Conservation (phyloP, 2,888 invertebrate genomes). For the Congeria kusceri region DNA sequence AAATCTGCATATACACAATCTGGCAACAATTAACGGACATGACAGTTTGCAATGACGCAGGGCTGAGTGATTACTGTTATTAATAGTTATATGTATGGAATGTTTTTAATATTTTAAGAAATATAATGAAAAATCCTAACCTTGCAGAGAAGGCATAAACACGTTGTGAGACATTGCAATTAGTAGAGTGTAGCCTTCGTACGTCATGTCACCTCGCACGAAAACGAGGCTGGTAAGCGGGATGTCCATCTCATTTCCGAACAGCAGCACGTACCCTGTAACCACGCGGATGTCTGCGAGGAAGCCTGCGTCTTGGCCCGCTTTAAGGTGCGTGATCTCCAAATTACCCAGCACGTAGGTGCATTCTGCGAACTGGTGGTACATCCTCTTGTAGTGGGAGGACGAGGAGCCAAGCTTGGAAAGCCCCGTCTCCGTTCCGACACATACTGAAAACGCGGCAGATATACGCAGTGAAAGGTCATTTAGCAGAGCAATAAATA, state of each 20-base stretch:
- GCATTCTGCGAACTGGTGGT: not conserved
- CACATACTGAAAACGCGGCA: not conserved
- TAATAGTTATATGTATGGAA: no score
- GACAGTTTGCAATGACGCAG: no score
- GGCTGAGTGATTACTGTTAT: no score
- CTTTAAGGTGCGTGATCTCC: slow-evolving; percentile 95
- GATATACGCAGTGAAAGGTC: no score
- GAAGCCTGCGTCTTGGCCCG: slow-evolving; percentile 95
- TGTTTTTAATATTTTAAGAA: no score
- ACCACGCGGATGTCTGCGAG: slow-evolving; percentile 96
- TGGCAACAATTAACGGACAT: no score
- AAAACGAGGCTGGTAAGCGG: slow-evolving; percentile 1
- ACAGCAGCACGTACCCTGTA: slow-evolving; percentile 97
- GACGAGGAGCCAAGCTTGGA: not conserved
- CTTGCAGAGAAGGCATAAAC: not conserved
- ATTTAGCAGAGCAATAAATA: no score
- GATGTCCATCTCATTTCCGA: not conserved
- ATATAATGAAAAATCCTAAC: not conserved
- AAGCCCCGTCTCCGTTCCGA: not conserved
- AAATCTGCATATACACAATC: no score
- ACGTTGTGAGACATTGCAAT: not conserved
- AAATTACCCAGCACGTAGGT: slow-evolving; percentile 88
- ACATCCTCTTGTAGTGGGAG: not conserved
- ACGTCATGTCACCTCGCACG: not conserved
- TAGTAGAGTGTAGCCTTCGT: not conserved